phyloP scores from a whole-genome alignment of 2,113 vertebrate genomes.

The Eidolon helvum region DNA sequence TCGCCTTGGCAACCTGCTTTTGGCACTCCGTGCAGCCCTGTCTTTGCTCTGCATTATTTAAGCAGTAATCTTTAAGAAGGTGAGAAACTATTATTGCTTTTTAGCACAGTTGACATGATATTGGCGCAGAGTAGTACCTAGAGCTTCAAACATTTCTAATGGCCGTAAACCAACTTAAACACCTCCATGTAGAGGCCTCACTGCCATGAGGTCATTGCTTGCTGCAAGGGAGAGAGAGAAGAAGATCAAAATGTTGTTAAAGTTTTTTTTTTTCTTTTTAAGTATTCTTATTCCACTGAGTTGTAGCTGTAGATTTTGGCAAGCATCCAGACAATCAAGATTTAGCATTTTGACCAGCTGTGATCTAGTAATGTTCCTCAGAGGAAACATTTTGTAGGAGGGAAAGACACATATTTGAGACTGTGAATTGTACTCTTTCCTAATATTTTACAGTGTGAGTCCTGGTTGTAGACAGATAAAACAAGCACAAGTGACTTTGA shows the following conservation, averaged over 20 bases:
- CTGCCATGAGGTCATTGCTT: slow-evolving; percentile 82
- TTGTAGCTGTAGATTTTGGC: slow-evolving; percentile 81
- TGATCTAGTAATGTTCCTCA: slow-evolving; percentile 80
- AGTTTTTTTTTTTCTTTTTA: slow-evolving; percentile 36
- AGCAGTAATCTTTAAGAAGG: slow-evolving; percentile 82
- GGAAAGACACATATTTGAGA: slow-evolving; percentile 77
- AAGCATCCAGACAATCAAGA: slow-evolving; percentile 76
- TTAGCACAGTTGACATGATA: slow-evolving; percentile 78
- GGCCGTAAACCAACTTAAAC: slow-evolving; percentile 84
- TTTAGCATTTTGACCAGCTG: slow-evolving; percentile 84
- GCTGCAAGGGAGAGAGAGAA: slow-evolving; percentile 60
- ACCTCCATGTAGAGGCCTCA: slow-evolving; percentile 72
- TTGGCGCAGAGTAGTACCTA: slow-evolving; percentile 60
- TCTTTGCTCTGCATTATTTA: slow-evolving; percentile 73
- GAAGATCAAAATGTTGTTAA: slow-evolving; percentile 80
- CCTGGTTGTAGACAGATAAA: slow-evolving; percentile 65
- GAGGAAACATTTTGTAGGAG: slow-evolving; percentile 79
- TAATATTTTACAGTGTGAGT: slow-evolving; percentile 48
- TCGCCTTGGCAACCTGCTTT: slow-evolving; percentile 71
- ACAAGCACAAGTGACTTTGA: slow-evolving; percentile 48
- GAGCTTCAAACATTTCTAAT: slow-evolving; percentile 81
- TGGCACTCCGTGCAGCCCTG: slow-evolving; percentile 63
- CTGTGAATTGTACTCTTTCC: slow-evolving; percentile 62
- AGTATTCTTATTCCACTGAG: slow-evolving; percentile 75
- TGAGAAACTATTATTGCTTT: slow-evolving; percentile 82